phyloP scores from a whole-genome alignment of 2,888 invertebrate genomes.

The Drosophila fungiperda region DNA sequence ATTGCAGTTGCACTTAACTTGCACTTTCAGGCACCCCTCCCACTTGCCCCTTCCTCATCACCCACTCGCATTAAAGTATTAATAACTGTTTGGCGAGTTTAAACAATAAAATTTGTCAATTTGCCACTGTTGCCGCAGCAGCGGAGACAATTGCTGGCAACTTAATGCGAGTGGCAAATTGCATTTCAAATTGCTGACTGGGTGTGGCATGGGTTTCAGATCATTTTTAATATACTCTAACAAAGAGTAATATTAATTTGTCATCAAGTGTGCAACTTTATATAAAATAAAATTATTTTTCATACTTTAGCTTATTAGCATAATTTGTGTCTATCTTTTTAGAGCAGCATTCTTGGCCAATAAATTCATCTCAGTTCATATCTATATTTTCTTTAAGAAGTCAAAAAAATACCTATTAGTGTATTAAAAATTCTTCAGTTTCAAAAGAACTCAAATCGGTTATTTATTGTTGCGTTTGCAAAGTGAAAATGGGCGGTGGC shows the following conservation, averaged over 20 bases:
- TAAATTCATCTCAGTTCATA: background rate
- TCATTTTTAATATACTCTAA: constrained; percentile 7
- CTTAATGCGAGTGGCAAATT: constrained; percentile 75
- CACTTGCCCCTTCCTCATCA: background rate
- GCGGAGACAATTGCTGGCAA: constrained; percentile 56
- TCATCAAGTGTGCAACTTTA: background rate
- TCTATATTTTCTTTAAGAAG: background rate
- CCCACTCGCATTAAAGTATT: constrained; percentile 56
- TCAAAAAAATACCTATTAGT: background rate
- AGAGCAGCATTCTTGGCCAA: background rate
- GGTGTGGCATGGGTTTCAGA: constrained; percentile 46
- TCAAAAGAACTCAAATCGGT: rapidly evolving
- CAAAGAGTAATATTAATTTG: background rate
- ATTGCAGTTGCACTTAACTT: background rate
- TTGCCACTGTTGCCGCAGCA: constrained; percentile 67
- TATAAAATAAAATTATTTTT: background rate
- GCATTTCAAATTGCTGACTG: constrained; percentile 59
- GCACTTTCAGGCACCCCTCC: background rate
- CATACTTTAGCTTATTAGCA: no score
- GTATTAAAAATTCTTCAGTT: background rate
- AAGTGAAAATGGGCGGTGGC: constrained; percentile 14
- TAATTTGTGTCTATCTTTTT: background rate
- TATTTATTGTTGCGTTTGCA: constrained; percentile 4
- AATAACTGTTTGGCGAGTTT: constrained; percentile 66
- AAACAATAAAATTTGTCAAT: constrained; percentile 79